A percentile compares a stretch with the other conserved stretches of the same genome.
Conservation (phyloP, 2,888 invertebrate genomes). For the Apantesis nais region DNA sequence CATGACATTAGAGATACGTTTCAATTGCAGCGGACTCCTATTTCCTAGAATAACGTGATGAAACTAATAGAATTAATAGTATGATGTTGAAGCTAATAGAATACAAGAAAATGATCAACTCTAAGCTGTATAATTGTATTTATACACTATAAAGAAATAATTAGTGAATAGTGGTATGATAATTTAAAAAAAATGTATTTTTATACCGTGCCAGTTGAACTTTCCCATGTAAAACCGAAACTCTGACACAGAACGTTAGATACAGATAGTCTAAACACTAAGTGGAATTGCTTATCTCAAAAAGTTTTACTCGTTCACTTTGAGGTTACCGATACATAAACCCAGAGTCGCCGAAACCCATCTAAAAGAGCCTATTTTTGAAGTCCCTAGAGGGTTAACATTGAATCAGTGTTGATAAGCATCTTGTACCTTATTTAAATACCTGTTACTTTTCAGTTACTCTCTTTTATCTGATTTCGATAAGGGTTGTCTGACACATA, state of each 20-base stretch:
- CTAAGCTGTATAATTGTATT: background rate
- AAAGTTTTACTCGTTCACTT: constrained; percentile 21
- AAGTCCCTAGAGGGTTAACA: constrained; percentile 40
- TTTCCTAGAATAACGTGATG: background rate
- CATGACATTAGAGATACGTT: background rate
- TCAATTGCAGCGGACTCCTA: background rate
- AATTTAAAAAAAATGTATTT: too few species aligned
- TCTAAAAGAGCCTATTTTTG: constrained; percentile 41
- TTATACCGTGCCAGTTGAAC: background rate
- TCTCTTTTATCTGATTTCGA: constrained; percentile 31
- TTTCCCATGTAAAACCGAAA: background rate
- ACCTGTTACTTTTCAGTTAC: constrained; percentile 45
- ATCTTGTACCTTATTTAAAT: constrained; percentile 49
- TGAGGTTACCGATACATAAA: constrained; percentile 24
- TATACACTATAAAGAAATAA: background rate
- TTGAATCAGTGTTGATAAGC: constrained; percentile 54
- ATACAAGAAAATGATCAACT: background rate
- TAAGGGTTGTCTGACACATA: constrained; percentile 18
- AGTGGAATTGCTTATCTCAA: background rate
- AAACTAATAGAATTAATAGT: background rate
- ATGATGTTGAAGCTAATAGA: background rate
- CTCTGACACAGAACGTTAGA: background rate
- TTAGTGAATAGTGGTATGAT: background rate
- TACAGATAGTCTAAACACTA: background rate
- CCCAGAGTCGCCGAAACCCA: constrained; percentile 37